Conservation (phyloP, 2,113 vertebrate genomes). For the Arizona elegans region DNA sequence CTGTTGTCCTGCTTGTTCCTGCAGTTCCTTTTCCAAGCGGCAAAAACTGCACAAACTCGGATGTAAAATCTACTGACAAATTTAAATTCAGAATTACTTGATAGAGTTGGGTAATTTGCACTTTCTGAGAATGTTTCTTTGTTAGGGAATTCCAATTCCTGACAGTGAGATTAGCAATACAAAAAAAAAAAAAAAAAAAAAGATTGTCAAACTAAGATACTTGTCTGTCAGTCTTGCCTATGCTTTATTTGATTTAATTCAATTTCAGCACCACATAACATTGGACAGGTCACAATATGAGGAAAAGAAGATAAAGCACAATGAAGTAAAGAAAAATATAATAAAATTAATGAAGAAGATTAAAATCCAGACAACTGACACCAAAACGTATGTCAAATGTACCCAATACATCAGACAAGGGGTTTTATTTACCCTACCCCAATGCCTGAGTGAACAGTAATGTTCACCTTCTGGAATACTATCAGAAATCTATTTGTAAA, state of each 20-base stretch:
- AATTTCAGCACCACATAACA: background rate
- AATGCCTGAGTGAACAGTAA: background rate
- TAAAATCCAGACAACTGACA: background rate
- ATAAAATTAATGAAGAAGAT: background rate
- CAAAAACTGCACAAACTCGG: background rate
- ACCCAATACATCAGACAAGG: background rate
- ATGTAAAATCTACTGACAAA: background rate
- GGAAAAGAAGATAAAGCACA: background rate
- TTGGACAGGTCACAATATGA: background rate
- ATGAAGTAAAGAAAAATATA: background rate
- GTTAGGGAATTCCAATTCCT: background rate
- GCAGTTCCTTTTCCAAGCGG: background rate
- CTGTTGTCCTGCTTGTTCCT: background rate
- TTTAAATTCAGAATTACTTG: background rate
- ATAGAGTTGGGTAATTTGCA: background rate
- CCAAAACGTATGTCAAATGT: background rate
- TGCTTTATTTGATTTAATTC: background rate
- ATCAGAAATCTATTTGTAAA: background rate
- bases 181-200: too few species aligned
- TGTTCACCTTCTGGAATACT: background rate
- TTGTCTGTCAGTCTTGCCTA: background rate
- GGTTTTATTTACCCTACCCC: background rate
- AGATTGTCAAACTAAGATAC: background rate
- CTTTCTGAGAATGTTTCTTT: background rate
- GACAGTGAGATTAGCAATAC: background rate